phyloP scores from a whole-genome alignment of 2,888 invertebrate species.

The Bellardia bayeri region DNA sequence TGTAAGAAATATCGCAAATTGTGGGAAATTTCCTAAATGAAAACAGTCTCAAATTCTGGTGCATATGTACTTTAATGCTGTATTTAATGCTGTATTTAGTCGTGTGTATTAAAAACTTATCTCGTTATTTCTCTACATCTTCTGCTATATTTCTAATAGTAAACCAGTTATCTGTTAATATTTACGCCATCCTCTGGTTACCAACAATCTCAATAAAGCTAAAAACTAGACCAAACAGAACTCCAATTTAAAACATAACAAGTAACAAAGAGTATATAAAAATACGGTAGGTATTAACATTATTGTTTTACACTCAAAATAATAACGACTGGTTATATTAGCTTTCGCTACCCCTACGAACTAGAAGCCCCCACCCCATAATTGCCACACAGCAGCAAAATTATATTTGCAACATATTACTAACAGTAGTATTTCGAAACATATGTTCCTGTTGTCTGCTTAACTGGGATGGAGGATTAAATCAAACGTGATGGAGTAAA shows the following conservation, averaged over 20 bases:
- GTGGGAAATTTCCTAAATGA: too few species aligned
- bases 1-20: too few species aligned
- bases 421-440: slow-evolving; percentile 6
- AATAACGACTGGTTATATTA: background rate
- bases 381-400: background rate
- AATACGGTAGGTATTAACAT: slow-evolving; percentile 12
- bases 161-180: too few species aligned
- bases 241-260: background rate
- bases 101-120: too few species aligned
- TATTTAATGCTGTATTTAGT: too few species aligned
- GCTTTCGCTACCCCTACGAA: background rate
- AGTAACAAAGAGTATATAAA: slow-evolving; percentile 19
- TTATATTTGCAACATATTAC: background rate
- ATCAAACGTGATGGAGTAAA: slow-evolving; percentile 2
- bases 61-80: too few species aligned
- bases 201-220: too few species aligned
- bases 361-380: background rate
- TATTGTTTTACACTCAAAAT: slow-evolving; percentile 39
- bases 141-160: too few species aligned
- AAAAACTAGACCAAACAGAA: too few species aligned
- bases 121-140: too few species aligned
- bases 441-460: slow-evolving; percentile 12
- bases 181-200: too few species aligned
- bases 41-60: too few species aligned
- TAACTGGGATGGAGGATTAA: background rate